phyloP scores from a whole-genome alignment of 2,113 vertebrate genomes.

The Cephalopterus ornatus region DNA sequence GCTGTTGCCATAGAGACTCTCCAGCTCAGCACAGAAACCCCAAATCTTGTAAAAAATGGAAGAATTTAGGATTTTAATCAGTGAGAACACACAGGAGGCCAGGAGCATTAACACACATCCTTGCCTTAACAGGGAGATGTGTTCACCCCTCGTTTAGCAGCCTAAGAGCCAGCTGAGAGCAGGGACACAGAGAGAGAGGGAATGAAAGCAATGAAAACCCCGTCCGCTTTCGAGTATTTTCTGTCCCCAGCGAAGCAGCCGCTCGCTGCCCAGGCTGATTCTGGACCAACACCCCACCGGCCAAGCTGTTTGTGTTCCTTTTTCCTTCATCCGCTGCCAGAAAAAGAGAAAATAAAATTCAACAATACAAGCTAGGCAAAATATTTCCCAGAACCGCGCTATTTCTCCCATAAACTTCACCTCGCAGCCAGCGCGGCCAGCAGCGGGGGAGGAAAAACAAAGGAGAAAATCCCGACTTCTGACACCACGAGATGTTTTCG shows the following conservation, averaged over 20 bases:
- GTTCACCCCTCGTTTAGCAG: neutral
- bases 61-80: constrained; percentile 65
- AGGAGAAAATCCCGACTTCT: neutral
- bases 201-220: neutral
- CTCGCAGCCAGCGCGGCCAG: neutral
- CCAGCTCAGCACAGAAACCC: neutral
- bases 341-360: constrained; percentile 23
- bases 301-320: constrained; percentile 6
- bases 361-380: constrained; percentile 39
- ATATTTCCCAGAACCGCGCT: constrained; percentile 9
- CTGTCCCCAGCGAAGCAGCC: neutral
- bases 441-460: neutral
- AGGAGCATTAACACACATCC: neutral
- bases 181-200: neutral
- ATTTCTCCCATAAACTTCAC: constrained; percentile 29
- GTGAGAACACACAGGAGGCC: neutral
- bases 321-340: constrained; percentile 40
- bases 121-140: neutral
- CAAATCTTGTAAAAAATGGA: constrained; percentile 45
- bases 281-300: neutral
- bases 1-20: constrained; percentile 68
- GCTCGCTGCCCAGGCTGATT: neutral
- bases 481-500: neutral
- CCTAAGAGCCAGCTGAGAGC: neutral
- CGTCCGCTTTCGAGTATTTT: constrained; percentile 17